Conservation (phyloP, 2,113 vertebrate genomes). For the Pollachius pollachius region DNA sequence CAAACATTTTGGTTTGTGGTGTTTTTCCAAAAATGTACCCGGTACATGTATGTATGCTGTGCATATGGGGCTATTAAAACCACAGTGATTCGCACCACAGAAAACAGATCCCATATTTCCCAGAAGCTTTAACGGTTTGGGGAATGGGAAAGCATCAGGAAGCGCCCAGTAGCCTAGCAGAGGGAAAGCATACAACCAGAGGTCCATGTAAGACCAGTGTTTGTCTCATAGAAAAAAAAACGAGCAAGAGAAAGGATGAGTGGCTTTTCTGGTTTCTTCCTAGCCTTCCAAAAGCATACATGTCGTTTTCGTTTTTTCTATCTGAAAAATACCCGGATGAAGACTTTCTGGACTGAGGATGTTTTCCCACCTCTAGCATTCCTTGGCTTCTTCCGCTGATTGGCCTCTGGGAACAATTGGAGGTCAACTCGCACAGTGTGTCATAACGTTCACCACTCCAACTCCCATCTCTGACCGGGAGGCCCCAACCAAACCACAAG, state of each 20-base stretch:
- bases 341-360: too few species aligned
- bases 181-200: conserved; percentile 69
- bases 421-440: conserved; percentile 71
- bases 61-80: conserved; percentile 52
- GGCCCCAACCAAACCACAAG: conserved; percentile 25
- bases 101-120: conserved; percentile 56
- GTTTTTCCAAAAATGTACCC: too few species aligned
- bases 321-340: conserved; percentile 27
- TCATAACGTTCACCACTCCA: conserved; percentile 67
- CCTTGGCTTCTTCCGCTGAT: conserved; percentile 37
- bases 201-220: conserved; percentile 69
- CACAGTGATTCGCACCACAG: conserved; percentile 52
- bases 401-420: conserved; percentile 75
- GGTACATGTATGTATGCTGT: background rate
- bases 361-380: too few species aligned
- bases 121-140: conserved; percentile 50
- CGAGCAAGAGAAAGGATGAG: conserved; percentile 46
- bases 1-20: too few species aligned
- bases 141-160: conserved; percentile 32
- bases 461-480: conserved; percentile 49
- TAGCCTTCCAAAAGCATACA: conserved; percentile 43
- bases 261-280: conserved; percentile 42
- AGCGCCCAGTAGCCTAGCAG: conserved; percentile 57
- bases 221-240: conserved; percentile 61
- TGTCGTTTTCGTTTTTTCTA: conserved; percentile 35